Percentiles rank a stretch among this genome's conserved stretches.
Conservation (phyloP, 1,140 invertebrate species). For the Drosophila pseudoananassae region DNA sequence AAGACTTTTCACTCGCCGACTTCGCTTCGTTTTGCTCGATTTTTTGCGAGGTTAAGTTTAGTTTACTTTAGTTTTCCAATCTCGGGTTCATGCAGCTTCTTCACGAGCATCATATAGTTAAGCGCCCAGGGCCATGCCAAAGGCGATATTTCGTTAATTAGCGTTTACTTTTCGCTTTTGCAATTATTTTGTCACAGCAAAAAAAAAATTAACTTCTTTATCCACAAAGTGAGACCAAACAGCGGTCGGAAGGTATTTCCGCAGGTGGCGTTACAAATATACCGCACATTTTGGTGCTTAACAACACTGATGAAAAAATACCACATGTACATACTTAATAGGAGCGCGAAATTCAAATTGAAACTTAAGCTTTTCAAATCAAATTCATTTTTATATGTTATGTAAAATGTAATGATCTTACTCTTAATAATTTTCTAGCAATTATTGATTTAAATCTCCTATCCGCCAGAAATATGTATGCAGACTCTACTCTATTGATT, state of each 20-base stretch:
- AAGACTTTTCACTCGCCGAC: conserved; percentile 57
- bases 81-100: conserved; percentile 28
- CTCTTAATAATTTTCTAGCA: too few species aligned
- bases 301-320: not conserved
- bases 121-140: conserved; percentile 26
- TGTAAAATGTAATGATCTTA: too few species aligned
- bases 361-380: not conserved
- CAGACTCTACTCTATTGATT: too few species aligned
- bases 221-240: conserved; percentile 1
- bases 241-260: not conserved
- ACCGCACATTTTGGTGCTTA: not conserved
- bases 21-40: conserved; percentile 31
- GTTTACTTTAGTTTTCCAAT: conserved; percentile 54
- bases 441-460: too few species aligned
- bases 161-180: conserved; percentile 38
- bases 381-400: too few species aligned
- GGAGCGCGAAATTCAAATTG: not conserved
- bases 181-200: conserved; percentile 73
- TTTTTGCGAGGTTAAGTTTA: conserved; percentile 76
- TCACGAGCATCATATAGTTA: conserved; percentile 18
- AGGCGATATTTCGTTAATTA: conserved; percentile 17
- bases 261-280: not conserved
- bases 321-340: not conserved
- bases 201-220: conserved; percentile 54
- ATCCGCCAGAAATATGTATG: too few species aligned